Evolutionary conservation across 2,113 vertebrate genomes (phyloP).

Genomic region (Malurus cyaneus): DNA sequence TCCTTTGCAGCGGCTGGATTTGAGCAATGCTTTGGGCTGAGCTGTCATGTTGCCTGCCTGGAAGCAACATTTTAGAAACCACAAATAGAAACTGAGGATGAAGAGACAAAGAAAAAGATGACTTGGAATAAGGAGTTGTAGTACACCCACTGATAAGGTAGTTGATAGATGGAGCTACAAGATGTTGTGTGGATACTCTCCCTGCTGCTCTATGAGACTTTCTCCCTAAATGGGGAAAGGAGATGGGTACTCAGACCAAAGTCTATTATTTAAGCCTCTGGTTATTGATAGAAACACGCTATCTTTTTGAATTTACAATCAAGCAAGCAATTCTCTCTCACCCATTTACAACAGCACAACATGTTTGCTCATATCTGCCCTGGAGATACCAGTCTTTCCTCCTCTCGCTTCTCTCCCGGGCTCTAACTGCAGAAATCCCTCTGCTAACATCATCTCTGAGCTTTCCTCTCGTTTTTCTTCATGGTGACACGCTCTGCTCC

Average conservation of each 20-base stretch:
- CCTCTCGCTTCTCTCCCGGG: neutral
- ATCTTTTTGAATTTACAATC: slow-evolving; percentile 66
- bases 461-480: neutral
- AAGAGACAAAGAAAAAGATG: slow-evolving; percentile 55
- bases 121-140: slow-evolving; percentile 2
- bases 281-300: slow-evolving; percentile 60
- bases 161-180: slow-evolving; percentile 34
- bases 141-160: slow-evolving; percentile 31
- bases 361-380: slow-evolving; percentile 12
- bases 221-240: neutral
- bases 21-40: neutral
- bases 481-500: neutral
- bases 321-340: slow-evolving; percentile 47
- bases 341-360: slow-evolving; percentile 41
- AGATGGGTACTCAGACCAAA: slow-evolving; percentile 38
- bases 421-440: neutral
- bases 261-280: slow-evolving; percentile 19
- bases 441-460: neutral
- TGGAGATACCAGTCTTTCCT: neutral
- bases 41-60: neutral
- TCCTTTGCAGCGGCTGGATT: neutral
- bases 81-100: neutral
- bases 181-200: neutral
- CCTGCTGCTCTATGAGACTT: neutral
- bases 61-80: neutral